phyloP scores from a whole-genome alignment of 2,797 vertebrate genomes.

The Natrix natrix region DNA sequence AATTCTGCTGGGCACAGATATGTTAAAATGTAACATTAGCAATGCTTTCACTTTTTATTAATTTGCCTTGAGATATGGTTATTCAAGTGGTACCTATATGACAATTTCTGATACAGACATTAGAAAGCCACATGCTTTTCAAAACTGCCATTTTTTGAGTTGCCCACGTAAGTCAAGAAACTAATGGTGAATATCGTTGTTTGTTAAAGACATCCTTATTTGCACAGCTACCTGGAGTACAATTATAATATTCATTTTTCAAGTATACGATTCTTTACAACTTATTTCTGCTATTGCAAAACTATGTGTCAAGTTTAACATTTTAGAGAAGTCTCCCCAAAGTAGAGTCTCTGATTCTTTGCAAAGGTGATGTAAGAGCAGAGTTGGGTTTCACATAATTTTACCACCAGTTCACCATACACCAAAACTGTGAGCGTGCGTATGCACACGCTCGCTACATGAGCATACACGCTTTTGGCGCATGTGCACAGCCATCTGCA shows the following conservation, averaged over 20 bases:
- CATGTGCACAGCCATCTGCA: no score
- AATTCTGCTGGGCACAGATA: constrained; percentile 8
- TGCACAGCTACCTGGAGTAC: neutral
- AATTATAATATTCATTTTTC: neutral
- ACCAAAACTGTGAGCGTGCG: no score
- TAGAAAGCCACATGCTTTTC: constrained; percentile 13
- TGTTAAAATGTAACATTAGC: constrained; percentile 32
- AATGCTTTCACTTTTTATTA: constrained; percentile 33
- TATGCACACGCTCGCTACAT: no score
- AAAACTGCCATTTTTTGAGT: neutral
- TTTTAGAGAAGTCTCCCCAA: neutral
- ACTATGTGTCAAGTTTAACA: neutral
- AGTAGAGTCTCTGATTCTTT: neutral
- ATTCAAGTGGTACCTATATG: neutral
- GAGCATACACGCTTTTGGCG: no score
- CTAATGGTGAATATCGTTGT: neutral
- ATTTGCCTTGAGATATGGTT: constrained; percentile 23
- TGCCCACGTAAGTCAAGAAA: neutral
- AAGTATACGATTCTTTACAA: neutral
- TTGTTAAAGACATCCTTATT: neutral
- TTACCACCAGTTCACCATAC: no score
- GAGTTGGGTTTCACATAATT: no score
- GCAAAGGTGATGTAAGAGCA: neutral
- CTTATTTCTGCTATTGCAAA: neutral
- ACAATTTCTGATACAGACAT: constrained; percentile 6